Evolutionary conservation across 2,797 vertebrate genomes (phyloP), one percentile per base, ranked within the genome.

Genomic region (Astyanax mexicanus): DNA sequence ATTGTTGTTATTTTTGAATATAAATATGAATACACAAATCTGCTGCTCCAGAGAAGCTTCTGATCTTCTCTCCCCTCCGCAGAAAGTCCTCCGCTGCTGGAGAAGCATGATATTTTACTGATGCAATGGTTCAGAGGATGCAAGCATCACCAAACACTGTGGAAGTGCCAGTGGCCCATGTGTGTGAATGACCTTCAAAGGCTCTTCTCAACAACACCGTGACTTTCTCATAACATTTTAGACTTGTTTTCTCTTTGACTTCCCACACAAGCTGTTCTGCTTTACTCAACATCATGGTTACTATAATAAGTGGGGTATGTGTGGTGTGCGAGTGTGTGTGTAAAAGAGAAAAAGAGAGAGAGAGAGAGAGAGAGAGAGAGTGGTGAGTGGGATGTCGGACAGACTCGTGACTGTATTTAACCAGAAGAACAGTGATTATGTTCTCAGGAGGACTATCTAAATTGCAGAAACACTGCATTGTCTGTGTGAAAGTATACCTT

Each of bases 401-500:
- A 65, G 35, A 58, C 57, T 40, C 69, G 55, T 35, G 51, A 45
- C 68, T 69, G 60, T 75, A 45, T 78, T 82, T 77, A 69, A 75
- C 67, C 55, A 62, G 74, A 77, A 70, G 66, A 13, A 62, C 68
- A 38, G 61, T 80, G 12, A 80, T 82, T 68, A 79, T n/a, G 69
- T 60, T 54, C 51, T 37, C 52, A 27, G 47, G 29, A 52, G 12
- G 45, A 70, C 68, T 45, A n/a, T 66, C 47, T 44, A 58, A 77
- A 52, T 44, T 62, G 60, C 49, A 42, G 4, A 49, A 47, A 64
- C 9, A 17, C 29, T 17, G 45, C 51, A 54, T 51, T 47, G 19
- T 40, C 11, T 52, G 3, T 49, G 51, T 44, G 2, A 74, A 75
- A 78, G 66, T 69, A 65, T 71, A 80, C 64, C 49, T 71, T 75